A percentile compares a stretch with the other conserved stretches of the same genome.
Conservation (phyloP, 1,140 invertebrate genomes). For the Metaphire vulgaris region DNA sequence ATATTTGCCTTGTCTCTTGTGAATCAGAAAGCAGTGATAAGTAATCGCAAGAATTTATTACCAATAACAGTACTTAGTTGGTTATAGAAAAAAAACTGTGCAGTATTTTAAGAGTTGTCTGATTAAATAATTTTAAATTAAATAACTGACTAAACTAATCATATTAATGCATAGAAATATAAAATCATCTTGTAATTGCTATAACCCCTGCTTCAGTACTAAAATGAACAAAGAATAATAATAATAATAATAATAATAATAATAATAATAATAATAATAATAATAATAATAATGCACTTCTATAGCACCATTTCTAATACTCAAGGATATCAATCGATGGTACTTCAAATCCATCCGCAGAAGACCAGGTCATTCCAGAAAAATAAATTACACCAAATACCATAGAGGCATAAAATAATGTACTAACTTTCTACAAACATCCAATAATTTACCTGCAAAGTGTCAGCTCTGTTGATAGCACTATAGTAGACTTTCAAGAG, state of each 20-base stretch:
- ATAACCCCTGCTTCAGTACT: no score
- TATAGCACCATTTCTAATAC: not conserved
- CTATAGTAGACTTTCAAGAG: not conserved
- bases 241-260: no score
- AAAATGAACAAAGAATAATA: no score
- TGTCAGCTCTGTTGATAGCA: not conserved
- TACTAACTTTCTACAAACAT: not conserved
- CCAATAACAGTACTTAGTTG: no score
- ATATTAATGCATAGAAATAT: no score
- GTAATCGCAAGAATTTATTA: no score
- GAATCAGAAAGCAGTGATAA: not conserved
- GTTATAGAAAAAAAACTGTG: no score
- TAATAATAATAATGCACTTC: no score
- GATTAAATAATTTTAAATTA: not conserved
- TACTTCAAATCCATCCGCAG: not conserved
- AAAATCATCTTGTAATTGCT: not conserved
- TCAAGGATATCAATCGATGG: no score
- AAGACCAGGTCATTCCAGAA: not conserved
- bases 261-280: no score
- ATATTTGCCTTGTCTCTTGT: slow-evolving; percentile 46
- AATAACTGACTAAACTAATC: not conserved
- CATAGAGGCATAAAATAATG: not conserved
- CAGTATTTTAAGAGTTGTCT: no score
- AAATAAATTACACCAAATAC: not conserved
- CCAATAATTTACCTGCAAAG: not conserved